A percentile compares a stretch with the other conserved stretches of the same genome.
These are phyloP conservation scores for Sebastiscus tertius DNA, from an alignment of 2,797 vertebrate species.

Conservation along the genomic window DNA sequence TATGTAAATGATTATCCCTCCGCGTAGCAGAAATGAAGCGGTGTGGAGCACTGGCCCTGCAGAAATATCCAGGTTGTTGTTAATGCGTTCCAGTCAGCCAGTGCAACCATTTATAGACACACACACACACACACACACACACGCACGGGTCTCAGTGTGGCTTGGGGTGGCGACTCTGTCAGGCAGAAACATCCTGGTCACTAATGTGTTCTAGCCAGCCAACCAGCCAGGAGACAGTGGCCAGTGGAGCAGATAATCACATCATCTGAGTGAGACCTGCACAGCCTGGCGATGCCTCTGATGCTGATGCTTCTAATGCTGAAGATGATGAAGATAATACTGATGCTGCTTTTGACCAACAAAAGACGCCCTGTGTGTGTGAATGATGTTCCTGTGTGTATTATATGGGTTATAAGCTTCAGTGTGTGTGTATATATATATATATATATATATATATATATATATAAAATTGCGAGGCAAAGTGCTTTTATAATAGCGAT, in stretches of 20 bases:
- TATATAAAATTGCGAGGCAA: neutral
- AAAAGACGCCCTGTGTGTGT: neutral
- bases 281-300: constrained; percentile 45
- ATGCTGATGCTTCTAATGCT: constrained; percentile 52
- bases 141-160: constrained; percentile 48
- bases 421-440: no score
- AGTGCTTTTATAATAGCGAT: constrained; percentile 9
- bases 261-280: constrained; percentile 75
- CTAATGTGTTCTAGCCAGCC: constrained; percentile 79
- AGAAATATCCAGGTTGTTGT: constrained; percentile 69
- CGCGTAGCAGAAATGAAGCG: neutral
- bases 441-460: no score
- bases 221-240: constrained; percentile 69
- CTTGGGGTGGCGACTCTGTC: constrained; percentile 58
- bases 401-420: neutral
- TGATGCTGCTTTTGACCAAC: constrained; percentile 28
- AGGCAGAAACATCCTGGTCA: constrained; percentile 81
- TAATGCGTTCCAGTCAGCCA: constrained; percentile 64
- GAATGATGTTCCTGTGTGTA: neutral
- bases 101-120: constrained; percentile 22
- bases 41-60: constrained; percentile 19
- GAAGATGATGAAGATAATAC: constrained; percentile 55
- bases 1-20: neutral
- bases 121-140: constrained; percentile 9
- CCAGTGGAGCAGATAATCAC: constrained; percentile 83